Conservation (phyloP, 2,888 invertebrate genomes). For the Ischnus inquisitorius region DNA sequence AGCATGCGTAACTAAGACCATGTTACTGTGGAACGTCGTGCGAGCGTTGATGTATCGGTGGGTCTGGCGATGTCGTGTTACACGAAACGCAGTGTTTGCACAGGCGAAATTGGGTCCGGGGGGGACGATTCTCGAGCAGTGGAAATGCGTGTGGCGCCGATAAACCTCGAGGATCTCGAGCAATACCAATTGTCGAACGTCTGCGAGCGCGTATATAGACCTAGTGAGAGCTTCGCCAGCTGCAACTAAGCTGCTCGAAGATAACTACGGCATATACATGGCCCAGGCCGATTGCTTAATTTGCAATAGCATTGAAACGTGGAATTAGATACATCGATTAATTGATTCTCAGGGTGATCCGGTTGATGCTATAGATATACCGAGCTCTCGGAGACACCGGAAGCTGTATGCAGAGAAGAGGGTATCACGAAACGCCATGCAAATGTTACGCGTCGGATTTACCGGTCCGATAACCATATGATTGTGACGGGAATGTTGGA, state of each 20-base stretch:
- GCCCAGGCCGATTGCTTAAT: slow-evolving; percentile 18
- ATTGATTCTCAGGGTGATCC: slow-evolving; percentile 14
- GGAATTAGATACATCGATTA: slow-evolving; percentile 26
- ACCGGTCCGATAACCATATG: no score
- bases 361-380: not conserved
- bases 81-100: slow-evolving; percentile 26
- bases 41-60: slow-evolving; percentile 17
- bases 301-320: slow-evolving; percentile 42
- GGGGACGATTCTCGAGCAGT: not conserved
- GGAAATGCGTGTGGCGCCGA: slow-evolving; percentile 30
- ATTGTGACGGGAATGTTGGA: no score
- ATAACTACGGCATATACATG: slow-evolving; percentile 7
- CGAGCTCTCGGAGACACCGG: not conserved
- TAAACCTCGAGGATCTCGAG: slow-evolving; percentile 46
- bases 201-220: not conserved
- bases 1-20: slow-evolving; percentile 41
- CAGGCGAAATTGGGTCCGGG: slow-evolving; percentile 11
- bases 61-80: slow-evolving; percentile 19
- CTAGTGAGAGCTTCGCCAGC: slow-evolving; percentile 41
- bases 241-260: slow-evolving; percentile 37
- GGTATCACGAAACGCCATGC: no score
- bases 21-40: slow-evolving; percentile 18
- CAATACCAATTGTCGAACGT: slow-evolving; percentile 51
- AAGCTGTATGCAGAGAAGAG: no score
- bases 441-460: no score